A percentile compares a stretch with the other conserved stretches of the same genome.
phyloP scores from a whole-genome alignment of 2,113 vertebrate species.

The Dipodomys stephensi region DNA sequence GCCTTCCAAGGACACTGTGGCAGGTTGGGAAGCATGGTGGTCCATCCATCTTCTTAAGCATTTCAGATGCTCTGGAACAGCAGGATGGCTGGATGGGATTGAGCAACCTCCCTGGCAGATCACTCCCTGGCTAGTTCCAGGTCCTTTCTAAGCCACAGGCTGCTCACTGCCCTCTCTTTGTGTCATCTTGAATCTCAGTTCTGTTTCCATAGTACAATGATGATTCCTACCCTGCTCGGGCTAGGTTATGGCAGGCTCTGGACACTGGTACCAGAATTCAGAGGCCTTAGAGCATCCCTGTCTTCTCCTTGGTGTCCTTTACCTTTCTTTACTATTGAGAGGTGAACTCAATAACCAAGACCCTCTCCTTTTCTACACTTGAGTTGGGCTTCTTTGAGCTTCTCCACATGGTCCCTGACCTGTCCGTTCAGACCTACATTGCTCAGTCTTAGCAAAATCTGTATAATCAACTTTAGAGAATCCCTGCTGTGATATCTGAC shows the following conservation, averaged over 20 bases:
- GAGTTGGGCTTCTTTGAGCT: background rate
- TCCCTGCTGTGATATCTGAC: background rate
- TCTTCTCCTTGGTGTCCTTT: background rate
- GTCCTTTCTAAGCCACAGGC: background rate
- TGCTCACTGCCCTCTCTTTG: background rate
- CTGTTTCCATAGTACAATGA: background rate
- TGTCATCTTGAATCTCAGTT: background rate
- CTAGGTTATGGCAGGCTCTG: background rate
- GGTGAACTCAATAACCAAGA: background rate
- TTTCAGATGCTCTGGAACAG: background rate
- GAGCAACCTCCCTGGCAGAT: conserved; percentile 1
- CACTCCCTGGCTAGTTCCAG: background rate
- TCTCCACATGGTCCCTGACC: background rate
- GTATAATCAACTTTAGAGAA: background rate
- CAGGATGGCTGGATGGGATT: background rate
- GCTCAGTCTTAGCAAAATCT: background rate
- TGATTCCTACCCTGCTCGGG: background rate
- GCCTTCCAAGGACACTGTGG: rapidly evolving
- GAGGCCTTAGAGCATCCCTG: background rate
- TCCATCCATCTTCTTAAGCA: background rate
- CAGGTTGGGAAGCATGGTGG: background rate
- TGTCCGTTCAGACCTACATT: background rate
- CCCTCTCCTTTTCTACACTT: background rate
- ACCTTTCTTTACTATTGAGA: background rate
- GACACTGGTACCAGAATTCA: background rate